Evolutionary conservation across 1,140 invertebrate species (phyloP), one percentile per base, ranked within the genome.

Genomic region (Sarcophaga bullata): DNA sequence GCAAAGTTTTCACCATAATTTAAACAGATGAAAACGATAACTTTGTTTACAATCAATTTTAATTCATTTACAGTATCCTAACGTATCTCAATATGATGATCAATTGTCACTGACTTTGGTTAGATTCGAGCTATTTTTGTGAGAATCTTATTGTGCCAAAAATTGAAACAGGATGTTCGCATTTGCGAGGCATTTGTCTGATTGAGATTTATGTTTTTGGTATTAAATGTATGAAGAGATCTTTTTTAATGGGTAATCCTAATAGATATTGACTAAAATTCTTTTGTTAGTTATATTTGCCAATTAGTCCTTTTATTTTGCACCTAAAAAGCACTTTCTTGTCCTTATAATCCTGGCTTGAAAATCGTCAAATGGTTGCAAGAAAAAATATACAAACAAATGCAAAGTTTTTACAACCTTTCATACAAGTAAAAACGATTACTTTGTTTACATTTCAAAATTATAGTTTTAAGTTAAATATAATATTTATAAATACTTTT

Each of bases 131-230:
- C 80, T 81, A 81, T 81, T 73, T 81, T 81, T 81, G 80, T n/a
- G 47, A 81, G 80, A 52, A 13, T 62, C 80, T 58, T n/a, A 58
- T 62, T 78, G 49, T 78, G 13, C 75, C 75, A 78, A 80, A 62
- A 58, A 13, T 62, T 8, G n/a, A 72, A 81, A 81, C 25, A 81
- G 80, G 80, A 81, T 81, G 80, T 73, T 81, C 80, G 80, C 80
- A 46, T 73, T 81, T 72, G 80, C 80, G 80, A 81, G 80, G 80
- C 80, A n/a, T 81, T 81, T 81, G 80, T 81, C 78, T 80, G 78
- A 80, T 80, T 50, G 49, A 80, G 19, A n/a, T n/a, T n/a, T n/a
- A n/a, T n/a, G n/a, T n/a, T n/a, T n/a, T n/a, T n/a, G n/a, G n/a
- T n/a, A n/a, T n/a, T n/a, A n/a, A n/a, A n/a, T n/a, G n/a, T n/a